Percentiles rank a stretch among this genome's conserved stretches.
These are phyloP conservation scores for Rhamphomyia laevipes DNA, from an alignment of 2,888 invertebrate species.

Conservation along the genomic window DNA sequence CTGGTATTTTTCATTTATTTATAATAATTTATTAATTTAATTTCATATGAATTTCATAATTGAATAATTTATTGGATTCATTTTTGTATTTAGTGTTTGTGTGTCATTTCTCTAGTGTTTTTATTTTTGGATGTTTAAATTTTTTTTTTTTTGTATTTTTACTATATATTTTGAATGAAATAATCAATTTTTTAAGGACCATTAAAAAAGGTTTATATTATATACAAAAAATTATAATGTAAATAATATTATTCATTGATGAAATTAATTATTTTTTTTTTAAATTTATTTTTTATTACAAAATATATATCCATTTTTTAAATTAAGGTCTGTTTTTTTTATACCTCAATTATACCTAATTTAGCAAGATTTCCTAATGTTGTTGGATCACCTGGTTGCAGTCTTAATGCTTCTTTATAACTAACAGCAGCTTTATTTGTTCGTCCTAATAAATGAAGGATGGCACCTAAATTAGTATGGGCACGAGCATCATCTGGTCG, in stretches of 20 bases:
- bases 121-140: too few species aligned
- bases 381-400: slow-evolving; percentile 80
- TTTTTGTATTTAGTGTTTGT: background rate
- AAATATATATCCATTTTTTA: too few species aligned
- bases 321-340: slow-evolving; percentile 16
- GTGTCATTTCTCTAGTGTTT: too few species aligned
- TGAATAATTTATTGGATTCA: background rate
- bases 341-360: slow-evolving; percentile 37
- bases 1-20: too few species aligned
- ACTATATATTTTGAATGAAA: too few species aligned
- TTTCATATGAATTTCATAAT: background rate
- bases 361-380: slow-evolving; percentile 83
- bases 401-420: slow-evolving; percentile 71
- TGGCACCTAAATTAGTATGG: slow-evolving; percentile 90
- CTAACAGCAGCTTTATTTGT: slow-evolving; percentile 75
- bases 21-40: background rate
- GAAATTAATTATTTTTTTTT: too few species aligned
- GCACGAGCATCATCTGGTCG: slow-evolving; percentile 70
- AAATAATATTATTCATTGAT: too few species aligned
- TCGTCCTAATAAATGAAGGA: slow-evolving; percentile 86
- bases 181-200: too few species aligned
- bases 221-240: too few species aligned
- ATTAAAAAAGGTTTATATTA: too few species aligned
- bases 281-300: too few species aligned
- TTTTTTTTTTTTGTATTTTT: too few species aligned